Percentiles rank a stretch among this genome's conserved stretches.
These are phyloP conservation scores for Sparus aurata DNA, from an alignment of 2,797 vertebrate genomes.

Conservation along the genomic window DNA sequence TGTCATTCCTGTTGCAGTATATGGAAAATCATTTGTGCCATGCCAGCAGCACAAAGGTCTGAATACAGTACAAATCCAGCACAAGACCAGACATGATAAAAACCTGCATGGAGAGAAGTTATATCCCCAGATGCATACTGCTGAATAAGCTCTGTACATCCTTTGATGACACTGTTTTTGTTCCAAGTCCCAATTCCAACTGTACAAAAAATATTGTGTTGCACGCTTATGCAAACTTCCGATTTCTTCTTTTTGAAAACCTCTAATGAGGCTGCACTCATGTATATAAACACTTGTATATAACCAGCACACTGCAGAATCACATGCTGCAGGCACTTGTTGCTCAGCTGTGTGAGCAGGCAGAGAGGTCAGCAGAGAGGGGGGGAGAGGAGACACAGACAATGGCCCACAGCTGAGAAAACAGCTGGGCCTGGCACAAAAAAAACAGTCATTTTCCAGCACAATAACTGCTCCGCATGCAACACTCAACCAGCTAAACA, in stretches of 20 bases:
- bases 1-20: not conserved
- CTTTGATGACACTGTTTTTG: not conserved
- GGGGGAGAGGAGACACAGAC: slow-evolving; percentile 25
- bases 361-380: not conserved
- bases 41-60: not conserved
- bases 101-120: not conserved
- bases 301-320: slow-evolving; percentile 11
- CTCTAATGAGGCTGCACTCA: not conserved
- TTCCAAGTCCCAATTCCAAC: not conserved
- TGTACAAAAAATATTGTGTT: not conserved
- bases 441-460: slow-evolving; percentile 55
- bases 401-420: slow-evolving; percentile 62
- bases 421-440: slow-evolving; percentile 67
- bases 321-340: slow-evolving; percentile 48
- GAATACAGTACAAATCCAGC: not conserved
- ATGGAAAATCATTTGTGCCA: not conserved
- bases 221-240: not conserved
- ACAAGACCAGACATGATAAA: not conserved
- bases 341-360: slow-evolving; percentile 30
- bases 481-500: slow-evolving; percentile 49
- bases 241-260: slow-evolving; percentile 3
- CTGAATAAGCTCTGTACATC: not conserved
- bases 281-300: slow-evolving; percentile 3
- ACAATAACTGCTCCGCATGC: slow-evolving; percentile 58
- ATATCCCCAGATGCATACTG: not conserved